Conservation (phyloP, 2,113 vertebrate species). For the Genyomyrus donnyi region DNA sequence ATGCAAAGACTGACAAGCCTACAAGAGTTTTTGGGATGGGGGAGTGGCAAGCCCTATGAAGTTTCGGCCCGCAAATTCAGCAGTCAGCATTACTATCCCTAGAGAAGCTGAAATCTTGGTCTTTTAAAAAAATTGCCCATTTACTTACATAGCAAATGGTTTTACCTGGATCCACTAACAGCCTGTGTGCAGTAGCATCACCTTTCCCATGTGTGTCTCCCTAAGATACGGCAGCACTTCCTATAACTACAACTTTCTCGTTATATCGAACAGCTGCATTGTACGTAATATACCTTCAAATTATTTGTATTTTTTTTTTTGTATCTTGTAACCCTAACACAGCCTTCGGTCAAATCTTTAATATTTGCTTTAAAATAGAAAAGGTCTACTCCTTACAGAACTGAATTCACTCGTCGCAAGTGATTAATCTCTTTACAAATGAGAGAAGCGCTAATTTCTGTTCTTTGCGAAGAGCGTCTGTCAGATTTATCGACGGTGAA, state of each 20-base stretch:
- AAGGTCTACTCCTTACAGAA: conserved; percentile 1
- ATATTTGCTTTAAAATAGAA: background rate
- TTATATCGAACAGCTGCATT: background rate
- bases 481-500: conserved; percentile 27
- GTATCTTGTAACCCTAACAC: background rate
- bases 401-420: conserved; percentile 17
- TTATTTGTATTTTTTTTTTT: background rate
- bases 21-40: conserved; percentile 27
- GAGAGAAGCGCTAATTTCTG: conserved; percentile 23
- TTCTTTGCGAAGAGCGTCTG: conserved; percentile 14
- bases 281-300: background rate
- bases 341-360: background rate
- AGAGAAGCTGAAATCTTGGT: background rate
- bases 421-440: conserved; percentile 30
- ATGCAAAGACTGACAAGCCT: conserved; percentile 13
- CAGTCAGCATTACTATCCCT: background rate
- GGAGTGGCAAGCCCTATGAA: background rate
- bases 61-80: background rate
- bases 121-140: background rate
- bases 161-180: background rate
- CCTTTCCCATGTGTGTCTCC: background rate
- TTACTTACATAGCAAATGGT: background rate
- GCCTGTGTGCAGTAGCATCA: background rate
- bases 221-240: background rate
- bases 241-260: background rate